Evolutionary conservation across 1,140 invertebrate species (phyloP), one percentile per base, ranked within the genome.

Genomic region (Geopemphigus sp.): DNA sequence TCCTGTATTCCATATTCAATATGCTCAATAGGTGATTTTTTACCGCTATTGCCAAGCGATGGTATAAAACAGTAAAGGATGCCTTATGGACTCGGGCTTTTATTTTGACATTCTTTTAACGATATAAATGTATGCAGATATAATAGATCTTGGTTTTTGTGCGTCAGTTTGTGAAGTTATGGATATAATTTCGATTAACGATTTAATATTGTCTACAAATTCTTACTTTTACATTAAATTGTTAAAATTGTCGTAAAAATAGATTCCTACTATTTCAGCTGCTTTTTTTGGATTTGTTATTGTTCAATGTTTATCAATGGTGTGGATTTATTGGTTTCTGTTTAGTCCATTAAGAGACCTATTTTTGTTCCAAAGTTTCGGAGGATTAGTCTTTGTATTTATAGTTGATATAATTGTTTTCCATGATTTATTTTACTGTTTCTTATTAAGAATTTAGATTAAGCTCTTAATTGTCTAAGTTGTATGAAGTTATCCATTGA

Each of bases 381-480:
- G 3, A 4, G 39, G n/a, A 19, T 66, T 45, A n/a, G 15, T 66
- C 47, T 66, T 66, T 32, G 29, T 1, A 14, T 45, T 45, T 3
- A 66, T 66, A 39, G 14, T 66, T 22, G 64, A 19, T 39, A 39
- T 47, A 66, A 66, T 45, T 66, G 45, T 39, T 45, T 66, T 66
- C 64, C 64, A 66, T 11, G 39, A 66, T 39, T 66, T 22, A n/a
- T 66, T 45, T 66, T 47, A 8, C 39, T 66, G 15, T 66, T 45
- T 66, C 59, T 61, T 10, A 80, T 70, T 19, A 78, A 29, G 19
- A 39, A 68, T 53, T 81, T 81, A 15, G 81, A n/a, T 68, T 74
- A 53, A 17, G 39, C 64, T 11, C 66, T 17, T 14, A 50, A 19
- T 50, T 70, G 19, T 70, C 50, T 70, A 0, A 70, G 22, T 50